These are phyloP conservation scores for Dicycla oo DNA, from an alignment of 2,888 invertebrate species.

Conservation along the genomic window DNA sequence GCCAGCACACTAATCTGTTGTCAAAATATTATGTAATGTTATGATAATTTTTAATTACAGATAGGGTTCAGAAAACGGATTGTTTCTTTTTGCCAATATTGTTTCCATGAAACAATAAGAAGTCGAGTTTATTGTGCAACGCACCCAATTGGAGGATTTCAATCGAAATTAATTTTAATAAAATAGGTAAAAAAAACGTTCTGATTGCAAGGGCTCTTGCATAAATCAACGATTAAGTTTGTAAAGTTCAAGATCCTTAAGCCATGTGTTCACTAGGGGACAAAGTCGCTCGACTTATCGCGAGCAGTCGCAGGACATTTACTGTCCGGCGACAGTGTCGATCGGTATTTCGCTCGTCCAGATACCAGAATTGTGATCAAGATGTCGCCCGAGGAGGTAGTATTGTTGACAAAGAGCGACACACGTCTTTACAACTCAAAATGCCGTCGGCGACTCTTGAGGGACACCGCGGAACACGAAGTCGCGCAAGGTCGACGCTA, in stretches of 20 bases:
- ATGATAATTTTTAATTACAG: slow-evolving; percentile 2
- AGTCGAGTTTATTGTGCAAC: not conserved
- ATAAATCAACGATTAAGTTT: not conserved
- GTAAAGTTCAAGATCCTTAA: not conserved
- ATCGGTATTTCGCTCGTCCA: too few relatives aligned
- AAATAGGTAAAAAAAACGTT: not conserved
- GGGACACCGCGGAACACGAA: too few relatives aligned
- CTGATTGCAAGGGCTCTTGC: not conserved
- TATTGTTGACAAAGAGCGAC: too few relatives aligned
- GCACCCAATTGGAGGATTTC: not conserved
- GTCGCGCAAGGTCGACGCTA: too few relatives aligned
- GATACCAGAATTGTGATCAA: too few relatives aligned
- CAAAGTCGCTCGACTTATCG: too few relatives aligned
- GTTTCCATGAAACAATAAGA: not conserved
- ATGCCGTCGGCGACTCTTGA: too few relatives aligned
- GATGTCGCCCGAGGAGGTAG: too few relatives aligned
- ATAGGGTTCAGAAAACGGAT: not conserved
- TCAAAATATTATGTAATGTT: not conserved
- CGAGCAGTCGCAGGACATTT: too few relatives aligned
- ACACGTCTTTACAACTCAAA: too few relatives aligned
- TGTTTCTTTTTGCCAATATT: not conserved
- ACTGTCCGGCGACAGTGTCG: too few relatives aligned
- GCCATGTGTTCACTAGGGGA: too few relatives aligned
- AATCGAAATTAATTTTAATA: not conserved
- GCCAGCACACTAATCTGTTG: not conserved